Evolutionary conservation across 92 coral and sea anemone genomes (phyloP), one percentile per base, ranked within the genome.

Genomic region (Umimayanthus kanabou): DNA sequence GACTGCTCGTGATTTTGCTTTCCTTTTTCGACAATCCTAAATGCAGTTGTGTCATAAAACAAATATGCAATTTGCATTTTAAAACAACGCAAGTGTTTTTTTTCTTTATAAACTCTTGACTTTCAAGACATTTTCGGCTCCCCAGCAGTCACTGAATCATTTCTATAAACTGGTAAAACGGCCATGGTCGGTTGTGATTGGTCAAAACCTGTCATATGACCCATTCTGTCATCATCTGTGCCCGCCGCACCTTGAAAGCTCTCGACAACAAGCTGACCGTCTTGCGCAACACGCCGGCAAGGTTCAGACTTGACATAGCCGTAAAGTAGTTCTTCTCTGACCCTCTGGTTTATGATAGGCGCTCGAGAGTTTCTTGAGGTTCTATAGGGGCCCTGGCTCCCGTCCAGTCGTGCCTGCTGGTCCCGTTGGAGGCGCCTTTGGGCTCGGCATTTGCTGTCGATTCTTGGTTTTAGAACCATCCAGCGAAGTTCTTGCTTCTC

Each of bases 401-500:
- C 84, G 43, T 92, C 92, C 16, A 89, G 83, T 53, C 85, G 90
- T 49, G 95, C 94, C 81, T 91, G 93, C 22, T 94, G 94, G 72
- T 95, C 98, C 26, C 98, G 95, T 15, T 93, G 98, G 14, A 95
- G 73, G 50, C 99, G 86, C 29, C 99, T 91, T 88, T 97, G 99
- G 1, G 99, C 98, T n/a, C 99, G 95, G 73, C 99, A 97, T 82
- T 97, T 97, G 85, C 98, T 93, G 88, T 97, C 99, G 76, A 97
- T 91, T 85, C 98, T 88, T 8, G 99, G 99, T 80, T 95, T 97
- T 9, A 97, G 92, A 65, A 95, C 90, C 79, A 94, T 98, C 99
- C 99, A 97, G 6, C 99, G 95, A n/a, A 95, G 84, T 42, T 97
- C 98, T 89, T 95, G 95, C 73, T 96, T 94, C 25, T 92, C 95